Evolutionary conservation across 23 tunicate species (phyloP).

Genomic region (Oikopleura dioica): DNA sequence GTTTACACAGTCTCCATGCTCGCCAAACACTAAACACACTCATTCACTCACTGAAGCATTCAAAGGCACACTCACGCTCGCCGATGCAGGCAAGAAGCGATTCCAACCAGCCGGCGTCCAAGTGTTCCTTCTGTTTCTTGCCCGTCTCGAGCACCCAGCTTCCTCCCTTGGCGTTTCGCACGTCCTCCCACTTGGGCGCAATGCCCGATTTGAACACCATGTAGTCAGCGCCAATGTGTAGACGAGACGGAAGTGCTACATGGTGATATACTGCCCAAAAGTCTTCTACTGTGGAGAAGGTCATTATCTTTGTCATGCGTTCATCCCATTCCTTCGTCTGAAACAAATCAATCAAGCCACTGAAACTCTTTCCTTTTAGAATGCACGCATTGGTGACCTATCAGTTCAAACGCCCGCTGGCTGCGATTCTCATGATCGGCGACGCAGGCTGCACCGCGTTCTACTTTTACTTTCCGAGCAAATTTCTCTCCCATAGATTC

Average conservation of each 20-base stretch:
- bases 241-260: neutral
- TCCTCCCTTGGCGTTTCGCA: neutral
- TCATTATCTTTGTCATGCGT: neutral
- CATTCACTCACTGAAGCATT: neutral
- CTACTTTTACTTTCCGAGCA: too few relatives aligned
- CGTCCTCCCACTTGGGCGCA: conserved; percentile 12
- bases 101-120: neutral
- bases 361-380: too few relatives aligned
- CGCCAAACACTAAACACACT: neutral
- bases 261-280: conserved; percentile 13
- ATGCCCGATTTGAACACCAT: conserved; percentile 2
- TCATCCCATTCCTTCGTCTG: neutral
- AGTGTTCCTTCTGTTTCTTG: neutral
- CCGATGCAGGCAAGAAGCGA: neutral
- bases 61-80: neutral
- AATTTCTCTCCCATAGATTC: too few relatives aligned
- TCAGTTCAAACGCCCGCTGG: too few relatives aligned
- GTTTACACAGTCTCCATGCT: neutral
- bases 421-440: too few relatives aligned
- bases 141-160: neutral
- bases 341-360: too few relatives aligned
- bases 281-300: conserved; percentile 6
- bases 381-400: too few relatives aligned
- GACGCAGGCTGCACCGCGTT: too few relatives aligned
- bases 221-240: neutral